A percentile compares a stretch with the other conserved stretches of the same genome.
These are phyloP conservation scores for Poeciliopsis occidentalis DNA, from an alignment of 2,113 vertebrate species.

Conservation along the genomic window DNA sequence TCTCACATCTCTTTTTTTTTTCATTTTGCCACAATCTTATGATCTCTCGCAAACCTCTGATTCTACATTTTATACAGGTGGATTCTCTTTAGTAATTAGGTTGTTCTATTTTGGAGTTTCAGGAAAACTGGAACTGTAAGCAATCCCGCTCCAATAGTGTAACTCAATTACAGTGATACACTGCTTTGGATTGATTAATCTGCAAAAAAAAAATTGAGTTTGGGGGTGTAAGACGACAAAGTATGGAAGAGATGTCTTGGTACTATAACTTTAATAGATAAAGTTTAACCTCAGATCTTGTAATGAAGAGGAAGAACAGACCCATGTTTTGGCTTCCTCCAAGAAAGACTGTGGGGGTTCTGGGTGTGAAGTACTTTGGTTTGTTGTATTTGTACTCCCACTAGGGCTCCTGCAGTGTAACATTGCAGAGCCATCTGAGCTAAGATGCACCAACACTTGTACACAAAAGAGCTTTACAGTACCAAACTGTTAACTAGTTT, in stretches of 20 bases:
- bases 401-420: slow-evolving; percentile 56
- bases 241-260: background rate
- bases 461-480: slow-evolving; percentile 65
- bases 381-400: slow-evolving; percentile 62
- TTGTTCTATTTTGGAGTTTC: background rate
- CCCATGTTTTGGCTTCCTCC: slow-evolving; percentile 26
- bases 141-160: no score
- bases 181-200: background rate
- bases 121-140: background rate
- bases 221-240: background rate
- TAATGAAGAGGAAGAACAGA: slow-evolving; percentile 31
- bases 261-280: background rate
- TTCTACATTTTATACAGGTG: no score
- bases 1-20: no score
- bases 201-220: background rate
- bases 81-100: background rate
- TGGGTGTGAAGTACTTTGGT: slow-evolving; percentile 61
- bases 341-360: slow-evolving; percentile 55
- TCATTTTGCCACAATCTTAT: background rate
- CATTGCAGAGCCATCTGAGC: slow-evolving; percentile 72
- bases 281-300: slow-evolving; percentile 20
- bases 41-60: background rate
- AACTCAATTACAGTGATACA: no score
- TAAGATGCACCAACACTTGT: slow-evolving; percentile 38
- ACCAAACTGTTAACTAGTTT: slow-evolving; percentile 64